Percentiles rank a stretch among this genome's conserved stretches.
These are phyloP conservation scores for Drosophila villosipedis DNA, from an alignment of 2,888 invertebrate species.

Conservation along the genomic window DNA sequence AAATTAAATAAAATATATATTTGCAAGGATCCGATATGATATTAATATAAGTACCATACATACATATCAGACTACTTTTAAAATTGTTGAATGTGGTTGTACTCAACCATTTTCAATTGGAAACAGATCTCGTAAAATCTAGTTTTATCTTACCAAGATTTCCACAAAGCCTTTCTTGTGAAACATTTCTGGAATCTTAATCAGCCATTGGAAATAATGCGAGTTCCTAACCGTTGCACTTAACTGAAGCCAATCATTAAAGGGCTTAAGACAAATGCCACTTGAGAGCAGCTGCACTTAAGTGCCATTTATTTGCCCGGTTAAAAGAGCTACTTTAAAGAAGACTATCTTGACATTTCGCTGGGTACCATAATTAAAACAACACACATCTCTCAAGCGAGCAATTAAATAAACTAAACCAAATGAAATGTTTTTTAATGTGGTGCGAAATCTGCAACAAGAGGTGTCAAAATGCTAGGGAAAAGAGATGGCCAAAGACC, in stretches of 20 bases:
- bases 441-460: slow-evolving; percentile 73
- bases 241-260: neutral
- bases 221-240: slow-evolving; percentile 1
- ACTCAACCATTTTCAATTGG: neutral
- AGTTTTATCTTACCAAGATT: neutral
- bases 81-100: neutral
- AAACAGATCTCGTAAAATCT: neutral
- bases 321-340: slow-evolving; percentile 12
- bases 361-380: slow-evolving; percentile 59
- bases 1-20: neutral
- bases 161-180: neutral
- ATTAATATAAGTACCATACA: neutral
- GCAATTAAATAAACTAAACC: slow-evolving; percentile 63
- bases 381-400: slow-evolving; percentile 33
- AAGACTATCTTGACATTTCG: slow-evolving; percentile 12
- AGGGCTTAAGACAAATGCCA: neutral
- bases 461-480: slow-evolving; percentile 72
- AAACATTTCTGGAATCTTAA: slow-evolving; percentile 8
- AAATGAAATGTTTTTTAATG: slow-evolving; percentile 64
- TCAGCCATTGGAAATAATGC: slow-evolving; percentile 1
- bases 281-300: slow-evolving; percentile 14
- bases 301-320: slow-evolving; percentile 45
- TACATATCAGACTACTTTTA: neutral
- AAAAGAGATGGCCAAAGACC: slow-evolving; percentile 47
- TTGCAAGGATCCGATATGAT: neutral